These are phyloP conservation scores for Podarcis raffonei DNA, from an alignment of 2,113 vertebrate species.

Conservation along the genomic window DNA sequence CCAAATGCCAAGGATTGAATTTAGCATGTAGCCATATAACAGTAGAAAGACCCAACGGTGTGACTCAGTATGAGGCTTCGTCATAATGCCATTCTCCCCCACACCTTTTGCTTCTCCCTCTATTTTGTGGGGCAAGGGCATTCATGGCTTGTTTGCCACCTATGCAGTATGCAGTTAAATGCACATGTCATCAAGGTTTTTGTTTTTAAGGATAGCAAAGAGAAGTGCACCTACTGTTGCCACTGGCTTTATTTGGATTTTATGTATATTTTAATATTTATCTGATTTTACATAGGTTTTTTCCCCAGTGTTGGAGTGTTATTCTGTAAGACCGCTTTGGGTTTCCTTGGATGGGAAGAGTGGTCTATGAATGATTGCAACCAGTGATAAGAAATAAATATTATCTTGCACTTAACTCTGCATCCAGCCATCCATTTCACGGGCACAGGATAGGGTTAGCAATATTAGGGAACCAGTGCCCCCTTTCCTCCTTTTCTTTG, in stretches of 20 bases:
- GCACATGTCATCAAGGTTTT: neutral
- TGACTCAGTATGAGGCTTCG: neutral
- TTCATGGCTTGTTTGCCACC: neutral
- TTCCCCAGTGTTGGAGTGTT: too few species aligned
- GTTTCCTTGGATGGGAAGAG: too few species aligned
- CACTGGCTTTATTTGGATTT: too few species aligned
- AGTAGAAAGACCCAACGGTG: neutral
- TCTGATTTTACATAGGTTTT: too few species aligned
- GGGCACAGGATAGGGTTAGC: neutral
- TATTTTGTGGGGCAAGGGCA: neutral
- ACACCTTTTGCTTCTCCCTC: neutral
- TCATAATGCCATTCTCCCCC: neutral
- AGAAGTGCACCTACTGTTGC: neutral
- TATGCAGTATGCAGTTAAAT: neutral
- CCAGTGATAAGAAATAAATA: too few species aligned
- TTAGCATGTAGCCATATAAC: neutral
- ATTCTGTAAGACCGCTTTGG: too few species aligned
- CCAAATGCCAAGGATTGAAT: neutral
- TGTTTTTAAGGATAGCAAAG: neutral
- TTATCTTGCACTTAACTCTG: too few species aligned
- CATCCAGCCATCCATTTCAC: too few species aligned
- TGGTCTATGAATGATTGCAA: too few species aligned
- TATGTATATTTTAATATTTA: too few species aligned
- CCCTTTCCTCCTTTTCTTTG: slow-evolving; percentile 49
- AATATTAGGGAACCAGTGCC: slow-evolving; percentile 1